Conservation (phyloP, 2,113 vertebrate species). For the Gallinago undulata region DNA sequence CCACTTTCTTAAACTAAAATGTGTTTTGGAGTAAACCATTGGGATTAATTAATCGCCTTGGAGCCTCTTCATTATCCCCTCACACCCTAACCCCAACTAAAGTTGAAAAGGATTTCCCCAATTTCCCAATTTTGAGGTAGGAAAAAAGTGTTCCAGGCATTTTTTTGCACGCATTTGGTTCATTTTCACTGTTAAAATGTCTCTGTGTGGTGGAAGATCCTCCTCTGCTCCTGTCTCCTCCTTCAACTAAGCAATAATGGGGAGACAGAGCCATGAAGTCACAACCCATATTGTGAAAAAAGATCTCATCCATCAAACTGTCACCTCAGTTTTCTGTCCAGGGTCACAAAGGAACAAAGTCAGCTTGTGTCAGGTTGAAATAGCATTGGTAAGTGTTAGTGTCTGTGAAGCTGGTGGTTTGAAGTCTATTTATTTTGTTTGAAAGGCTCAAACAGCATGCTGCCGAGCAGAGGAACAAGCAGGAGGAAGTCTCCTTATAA, state of each 20-base stretch:
- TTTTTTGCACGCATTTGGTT: neutral
- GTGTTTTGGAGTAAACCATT: neutral
- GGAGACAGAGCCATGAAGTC: slow-evolving; percentile 67
- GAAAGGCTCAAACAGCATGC: slow-evolving; percentile 73
- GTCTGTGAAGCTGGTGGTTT: slow-evolving; percentile 70
- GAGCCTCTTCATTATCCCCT: neutral
- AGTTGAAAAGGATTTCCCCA: neutral
- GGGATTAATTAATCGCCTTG: neutral
- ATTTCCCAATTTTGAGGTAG: neutral
- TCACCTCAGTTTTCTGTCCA: slow-evolving; percentile 71
- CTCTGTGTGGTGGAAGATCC: slow-evolving; percentile 14
- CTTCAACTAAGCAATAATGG: slow-evolving; percentile 44
- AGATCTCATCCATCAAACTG: slow-evolving; percentile 77
- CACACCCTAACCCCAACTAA: neutral
- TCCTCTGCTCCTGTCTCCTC: slow-evolving; percentile 27
- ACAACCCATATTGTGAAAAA: slow-evolving; percentile 71
- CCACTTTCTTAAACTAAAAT: neutral
- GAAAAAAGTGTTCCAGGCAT: neutral
- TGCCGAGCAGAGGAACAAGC: slow-evolving; percentile 62
- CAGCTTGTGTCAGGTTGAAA: slow-evolving; percentile 66
- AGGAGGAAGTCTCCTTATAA: slow-evolving; percentile 62
- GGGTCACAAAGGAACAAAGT: slow-evolving; percentile 75
- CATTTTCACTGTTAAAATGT: slow-evolving; percentile 16
- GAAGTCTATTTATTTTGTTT: slow-evolving; percentile 74
- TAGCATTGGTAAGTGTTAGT: slow-evolving; percentile 71